These are phyloP conservation scores for Pseudachorutes palmiensis DNA, from an alignment of 1,140 invertebrate genomes.

Conservation along the genomic window DNA sequence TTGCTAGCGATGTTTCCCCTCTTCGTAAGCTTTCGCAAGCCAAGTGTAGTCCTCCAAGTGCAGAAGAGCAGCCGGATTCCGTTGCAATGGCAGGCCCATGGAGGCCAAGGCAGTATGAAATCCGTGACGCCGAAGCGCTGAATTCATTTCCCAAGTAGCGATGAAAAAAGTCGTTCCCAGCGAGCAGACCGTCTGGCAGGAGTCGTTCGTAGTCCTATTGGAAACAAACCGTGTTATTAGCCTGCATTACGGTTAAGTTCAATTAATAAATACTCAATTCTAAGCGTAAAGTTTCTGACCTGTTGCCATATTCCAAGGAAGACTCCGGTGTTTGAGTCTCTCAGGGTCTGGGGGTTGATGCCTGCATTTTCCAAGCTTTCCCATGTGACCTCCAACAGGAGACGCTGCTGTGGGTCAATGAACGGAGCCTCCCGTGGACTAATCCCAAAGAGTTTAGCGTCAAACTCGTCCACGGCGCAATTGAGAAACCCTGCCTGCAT, in stretches of 20 bases:
- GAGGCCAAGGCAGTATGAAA: slow-evolving; percentile 22
- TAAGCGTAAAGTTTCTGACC: too few relatives aligned
- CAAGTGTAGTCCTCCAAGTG: slow-evolving; percentile 22
- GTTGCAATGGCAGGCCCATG: slow-evolving; percentile 25
- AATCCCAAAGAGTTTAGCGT: slow-evolving; percentile 49
- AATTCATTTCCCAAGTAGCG: slow-evolving; percentile 26
- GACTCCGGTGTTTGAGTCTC: slow-evolving; percentile 48
- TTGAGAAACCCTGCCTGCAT: not conserved
- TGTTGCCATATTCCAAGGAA: slow-evolving; percentile 44
- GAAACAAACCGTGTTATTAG: too few relatives aligned
- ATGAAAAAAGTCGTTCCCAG: slow-evolving; percentile 2
- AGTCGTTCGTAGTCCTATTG: not conserved
- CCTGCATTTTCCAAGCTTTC: slow-evolving; percentile 55
- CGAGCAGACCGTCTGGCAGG: not conserved
- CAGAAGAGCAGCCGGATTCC: slow-evolving; percentile 23
- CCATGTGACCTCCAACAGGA: slow-evolving; percentile 53
- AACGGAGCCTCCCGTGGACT: slow-evolving; percentile 48
- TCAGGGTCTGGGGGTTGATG: slow-evolving; percentile 40
- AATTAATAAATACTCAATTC: too few relatives aligned
- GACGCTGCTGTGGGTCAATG: slow-evolving; percentile 55
- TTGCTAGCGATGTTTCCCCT: slow-evolving; percentile 17
- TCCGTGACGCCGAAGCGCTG: slow-evolving; percentile 12
- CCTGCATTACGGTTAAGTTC: too few relatives aligned
- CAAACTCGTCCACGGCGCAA: slow-evolving; percentile 41
- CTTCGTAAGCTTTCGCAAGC: slow-evolving; percentile 24